These are phyloP conservation scores for Paragorgia papillata DNA, from an alignment of 92 coral and sea anemone genomes.

Conservation along the genomic window DNA sequence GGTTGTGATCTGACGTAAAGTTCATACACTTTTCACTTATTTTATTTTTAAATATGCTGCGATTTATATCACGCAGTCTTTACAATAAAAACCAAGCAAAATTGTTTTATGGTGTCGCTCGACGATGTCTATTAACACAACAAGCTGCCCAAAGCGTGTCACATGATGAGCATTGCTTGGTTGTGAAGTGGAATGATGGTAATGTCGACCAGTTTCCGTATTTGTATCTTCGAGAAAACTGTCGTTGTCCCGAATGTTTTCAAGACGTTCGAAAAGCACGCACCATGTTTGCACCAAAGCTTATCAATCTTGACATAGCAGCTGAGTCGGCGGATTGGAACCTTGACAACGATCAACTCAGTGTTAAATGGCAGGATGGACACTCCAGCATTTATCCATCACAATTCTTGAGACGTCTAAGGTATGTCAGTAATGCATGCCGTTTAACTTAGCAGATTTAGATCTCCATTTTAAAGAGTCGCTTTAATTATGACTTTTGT, in stretches of 20 bases:
- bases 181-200: slow-evolving; percentile 22
- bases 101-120: background rate
- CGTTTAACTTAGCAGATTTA: no score
- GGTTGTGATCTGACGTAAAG: no score
- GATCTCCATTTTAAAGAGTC: no score
- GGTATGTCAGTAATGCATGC: no score
- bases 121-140: background rate
- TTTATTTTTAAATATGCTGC: background rate
- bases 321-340: slow-evolving; percentile 16
- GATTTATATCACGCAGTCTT: background rate
- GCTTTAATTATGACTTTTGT: no score
- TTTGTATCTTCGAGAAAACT: slow-evolving; percentile 38
- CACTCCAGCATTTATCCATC: slow-evolving; percentile 23
- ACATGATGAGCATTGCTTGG: slow-evolving; percentile 12
- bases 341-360: slow-evolving; percentile 8
- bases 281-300: slow-evolving; percentile 14
- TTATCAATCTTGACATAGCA: background rate
- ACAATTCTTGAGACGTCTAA: background rate
- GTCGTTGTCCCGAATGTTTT: slow-evolving; percentile 25
- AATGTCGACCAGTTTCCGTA: slow-evolving; percentile 34
- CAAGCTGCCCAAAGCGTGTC: background rate
- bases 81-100: background rate
- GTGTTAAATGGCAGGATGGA: slow-evolving; percentile 38
- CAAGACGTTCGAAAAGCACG: background rate
- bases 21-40: no score